A percentile compares a stretch with the other conserved stretches of the same genome.
phyloP scores from a whole-genome alignment of 1,140 invertebrate genomes.

The Ridgeia piscesae region DNA sequence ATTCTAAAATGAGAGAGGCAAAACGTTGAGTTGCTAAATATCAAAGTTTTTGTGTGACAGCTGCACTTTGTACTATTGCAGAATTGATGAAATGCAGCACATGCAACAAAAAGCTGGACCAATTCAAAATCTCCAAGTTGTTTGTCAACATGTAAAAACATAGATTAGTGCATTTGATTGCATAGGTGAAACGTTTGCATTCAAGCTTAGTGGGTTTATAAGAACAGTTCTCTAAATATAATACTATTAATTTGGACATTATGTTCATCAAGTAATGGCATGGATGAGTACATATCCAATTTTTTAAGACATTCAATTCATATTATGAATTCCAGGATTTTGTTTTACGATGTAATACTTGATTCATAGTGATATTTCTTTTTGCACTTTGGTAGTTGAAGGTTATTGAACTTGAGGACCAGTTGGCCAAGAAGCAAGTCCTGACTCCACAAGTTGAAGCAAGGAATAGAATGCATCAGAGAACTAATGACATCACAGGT shows the following conservation, averaged over 20 bases:
- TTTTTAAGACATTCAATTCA: too few relatives aligned
- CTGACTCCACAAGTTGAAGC: neutral
- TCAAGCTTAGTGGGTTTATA: too few relatives aligned
- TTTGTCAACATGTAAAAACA: neutral
- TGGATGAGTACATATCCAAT: too few relatives aligned
- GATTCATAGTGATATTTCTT: neutral
- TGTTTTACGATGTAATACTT: too few relatives aligned
- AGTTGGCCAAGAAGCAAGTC: neutral
- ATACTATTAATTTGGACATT: too few relatives aligned
- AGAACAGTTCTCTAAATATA: too few relatives aligned
- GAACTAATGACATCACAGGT: neutral
- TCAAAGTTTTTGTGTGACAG: neutral
- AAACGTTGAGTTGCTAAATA: neutral
- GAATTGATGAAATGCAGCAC: neutral
- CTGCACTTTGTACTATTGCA: neutral
- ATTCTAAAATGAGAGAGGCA: too few relatives aligned
- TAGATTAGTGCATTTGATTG: too few relatives aligned
- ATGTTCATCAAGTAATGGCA: too few relatives aligned
- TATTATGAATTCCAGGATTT: too few relatives aligned
- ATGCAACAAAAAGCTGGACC: neutral
- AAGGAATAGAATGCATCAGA: neutral
- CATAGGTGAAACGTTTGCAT: too few relatives aligned
- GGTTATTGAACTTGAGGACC: neutral
- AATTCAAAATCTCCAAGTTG: neutral
- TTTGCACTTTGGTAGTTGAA: neutral